These are phyloP conservation scores for Lycodopsis pacificus DNA, from an alignment of 2,797 vertebrate genomes.

Conservation along the genomic window DNA sequence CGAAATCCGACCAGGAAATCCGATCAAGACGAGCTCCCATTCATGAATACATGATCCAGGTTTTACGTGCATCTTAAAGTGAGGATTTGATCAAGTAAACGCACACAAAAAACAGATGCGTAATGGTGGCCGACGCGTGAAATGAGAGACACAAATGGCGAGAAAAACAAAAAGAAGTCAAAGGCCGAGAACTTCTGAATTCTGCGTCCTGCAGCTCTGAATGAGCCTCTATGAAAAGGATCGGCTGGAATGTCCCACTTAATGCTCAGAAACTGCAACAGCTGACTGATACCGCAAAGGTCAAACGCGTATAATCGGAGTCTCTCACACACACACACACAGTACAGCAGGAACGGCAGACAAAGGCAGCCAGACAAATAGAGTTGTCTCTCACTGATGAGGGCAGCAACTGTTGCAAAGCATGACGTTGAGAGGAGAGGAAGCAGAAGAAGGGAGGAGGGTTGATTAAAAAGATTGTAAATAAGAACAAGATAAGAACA, in stretches of 20 bases:
- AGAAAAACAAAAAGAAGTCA: not conserved
- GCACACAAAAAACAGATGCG: too few species aligned
- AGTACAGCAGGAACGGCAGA: slow-evolving; percentile 39
- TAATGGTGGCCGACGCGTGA: not conserved
- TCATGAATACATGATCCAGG: slow-evolving; percentile 16
- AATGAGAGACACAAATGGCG: not conserved
- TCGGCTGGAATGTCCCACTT: slow-evolving; percentile 70
- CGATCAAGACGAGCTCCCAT: slow-evolving; percentile 35
- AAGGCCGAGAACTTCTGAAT: slow-evolving; percentile 14
- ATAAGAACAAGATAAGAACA: too few species aligned
- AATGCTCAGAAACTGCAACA: slow-evolving; percentile 71
- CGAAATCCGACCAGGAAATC: slow-evolving; percentile 34
- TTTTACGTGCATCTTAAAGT: not conserved
- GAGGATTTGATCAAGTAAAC: not conserved
- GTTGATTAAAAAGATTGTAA: too few species aligned
- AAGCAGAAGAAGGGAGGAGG: too few species aligned
- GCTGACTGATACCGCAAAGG: slow-evolving; percentile 77
- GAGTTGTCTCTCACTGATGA: not conserved
- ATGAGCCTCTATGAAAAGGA: slow-evolving; percentile 57
- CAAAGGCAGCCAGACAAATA: slow-evolving; percentile 10
- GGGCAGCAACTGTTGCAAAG: too few species aligned
- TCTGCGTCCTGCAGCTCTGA: slow-evolving; percentile 45
- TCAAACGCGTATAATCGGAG: slow-evolving; percentile 69
- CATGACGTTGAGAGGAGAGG: too few species aligned
- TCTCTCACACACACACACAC: slow-evolving; percentile 64